Percentiles rank a stretch among this genome's conserved stretches.
phyloP scores from a whole-genome alignment of 2,888 invertebrate genomes.

The Drosophila birchii region DNA sequence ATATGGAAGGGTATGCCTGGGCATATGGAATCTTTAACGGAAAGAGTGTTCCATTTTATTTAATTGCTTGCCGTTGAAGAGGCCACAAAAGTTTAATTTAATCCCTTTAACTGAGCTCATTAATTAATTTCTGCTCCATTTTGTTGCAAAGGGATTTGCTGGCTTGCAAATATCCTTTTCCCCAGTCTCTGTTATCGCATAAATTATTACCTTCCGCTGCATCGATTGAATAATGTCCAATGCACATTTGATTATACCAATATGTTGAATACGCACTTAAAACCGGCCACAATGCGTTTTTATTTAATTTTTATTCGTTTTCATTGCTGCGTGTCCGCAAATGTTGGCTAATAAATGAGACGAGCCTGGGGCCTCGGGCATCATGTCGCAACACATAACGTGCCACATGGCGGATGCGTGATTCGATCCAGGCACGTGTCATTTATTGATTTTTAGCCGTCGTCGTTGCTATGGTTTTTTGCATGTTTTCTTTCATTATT shows the following conservation, averaged over 20 bases:
- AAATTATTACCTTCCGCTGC: constrained; percentile 42
- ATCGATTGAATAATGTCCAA: constrained; percentile 45
- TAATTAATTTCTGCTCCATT: not conserved
- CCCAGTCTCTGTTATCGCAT: constrained; percentile 24
- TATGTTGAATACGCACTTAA: constrained; percentile 38
- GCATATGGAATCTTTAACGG: constrained; percentile 12
- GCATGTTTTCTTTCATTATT: constrained; percentile 7
- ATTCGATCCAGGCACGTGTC: constrained; percentile 39
- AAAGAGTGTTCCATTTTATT: not conserved
- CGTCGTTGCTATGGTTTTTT: constrained; percentile 24
- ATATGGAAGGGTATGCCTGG: constrained; percentile 11
- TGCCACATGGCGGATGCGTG: constrained; percentile 43
- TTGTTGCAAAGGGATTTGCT: constrained; percentile 4
- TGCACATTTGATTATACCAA: constrained; percentile 55
- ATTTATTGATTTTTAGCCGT: constrained; percentile 41
- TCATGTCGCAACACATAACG: constrained; percentile 17
- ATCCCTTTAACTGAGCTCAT: not conserved
- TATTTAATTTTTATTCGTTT: constrained; percentile 42
- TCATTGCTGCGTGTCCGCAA: constrained; percentile 29
- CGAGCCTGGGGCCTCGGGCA: constrained; percentile 10
- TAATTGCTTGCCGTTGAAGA: not conserved
- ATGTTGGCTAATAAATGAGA: constrained; percentile 31
- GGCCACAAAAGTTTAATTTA: not conserved
- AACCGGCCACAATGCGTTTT: constrained; percentile 38
- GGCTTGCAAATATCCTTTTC: not conserved